phyloP scores from a whole-genome alignment of 2,888 invertebrate genomes.

The Hypercompe scribonia region DNA sequence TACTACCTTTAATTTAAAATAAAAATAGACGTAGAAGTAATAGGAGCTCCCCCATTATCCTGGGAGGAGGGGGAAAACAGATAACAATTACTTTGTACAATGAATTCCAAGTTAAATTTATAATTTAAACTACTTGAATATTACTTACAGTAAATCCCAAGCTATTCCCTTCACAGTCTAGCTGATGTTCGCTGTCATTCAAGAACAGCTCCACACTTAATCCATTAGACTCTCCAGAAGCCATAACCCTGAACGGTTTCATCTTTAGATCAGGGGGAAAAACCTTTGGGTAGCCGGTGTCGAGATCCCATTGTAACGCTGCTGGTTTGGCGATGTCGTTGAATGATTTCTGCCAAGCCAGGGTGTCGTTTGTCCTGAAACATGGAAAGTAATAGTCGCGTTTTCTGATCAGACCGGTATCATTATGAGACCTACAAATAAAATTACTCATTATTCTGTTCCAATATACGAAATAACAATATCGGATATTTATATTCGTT shows the following conservation, averaged over 20 bases:
- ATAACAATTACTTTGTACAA: no score
- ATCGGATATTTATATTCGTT: no score
- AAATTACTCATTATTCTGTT: no score
- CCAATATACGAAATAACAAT: no score
- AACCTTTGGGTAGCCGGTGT: constrained; percentile 75
- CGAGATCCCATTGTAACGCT: constrained; percentile 70
- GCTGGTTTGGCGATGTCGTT: constrained; percentile 53
- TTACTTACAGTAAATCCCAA: constrained; percentile 78
- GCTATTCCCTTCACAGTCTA: constrained; percentile 77
- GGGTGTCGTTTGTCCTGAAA: constrained; percentile 72
- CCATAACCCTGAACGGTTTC: constrained; percentile 73
- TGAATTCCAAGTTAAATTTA: not conserved
- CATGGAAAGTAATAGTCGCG: constrained; percentile 2
- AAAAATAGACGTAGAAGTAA: no score
- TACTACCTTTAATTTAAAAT: no score
- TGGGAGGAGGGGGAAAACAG: no score
- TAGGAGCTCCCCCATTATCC: no score
- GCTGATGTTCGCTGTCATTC: constrained; percentile 78
- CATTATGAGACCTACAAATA: no score
- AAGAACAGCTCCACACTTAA: constrained; percentile 77
- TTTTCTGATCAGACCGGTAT: no score
- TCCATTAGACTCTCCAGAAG: constrained; percentile 77
- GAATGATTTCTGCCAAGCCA: constrained; percentile 72
- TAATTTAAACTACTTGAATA: not conserved
- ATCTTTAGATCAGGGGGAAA: constrained; percentile 69